Base-by-base conservation (phyloP, 2,888 invertebrate genomes). In the Coecobrya sp. region DNA sequence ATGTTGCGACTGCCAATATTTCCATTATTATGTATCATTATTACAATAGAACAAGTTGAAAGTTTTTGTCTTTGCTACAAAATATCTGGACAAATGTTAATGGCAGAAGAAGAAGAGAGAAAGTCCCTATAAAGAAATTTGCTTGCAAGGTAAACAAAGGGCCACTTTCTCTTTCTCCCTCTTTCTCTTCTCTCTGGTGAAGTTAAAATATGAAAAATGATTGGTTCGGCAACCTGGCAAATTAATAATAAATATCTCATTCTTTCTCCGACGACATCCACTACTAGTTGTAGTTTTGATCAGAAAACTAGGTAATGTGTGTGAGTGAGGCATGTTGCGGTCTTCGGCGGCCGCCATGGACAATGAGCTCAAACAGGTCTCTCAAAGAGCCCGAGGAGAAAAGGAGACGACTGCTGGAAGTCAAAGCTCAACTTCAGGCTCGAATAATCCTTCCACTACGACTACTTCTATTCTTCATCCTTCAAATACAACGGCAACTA, bases 261-360 rank as follows among this genome's bases (percentile, higher is more conserved):
- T 73, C 16, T 49, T 73, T 87, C 81, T 81, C 49, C 52, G 30
- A 36, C 73, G n/a, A 45, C 73, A 79, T 70, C 79, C 25, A 76
- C 84, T 68, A 70, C 82, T 85, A 65, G 84, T 93, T 81, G 68
- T 92, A 86, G 91, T 70, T 85, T 76, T 93, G 87, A 82, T 93
- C 89, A 88, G 87, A 92, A 88, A 89, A 91, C 62, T 84, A 91
- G 93, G 94, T 93, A 94, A 95, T 95, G 94, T 94, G 93, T 93
- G 93, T 93, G 93, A 93, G 93, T 95, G 94, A 95, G 92, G 94
- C 93, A 94, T 95, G 94, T 93, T 94, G 94, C 94, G 94, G 94
- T 94, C 94, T 79, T 94, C 93, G 92, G 93, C 93, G 94, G 94
- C 94, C 93, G 94, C 94, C 92, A 95, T 95, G 94, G 94, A 94